Evolutionary conservation across 2,888 invertebrate genomes (phyloP).

Genomic region (Dryobotodes eremita): DNA sequence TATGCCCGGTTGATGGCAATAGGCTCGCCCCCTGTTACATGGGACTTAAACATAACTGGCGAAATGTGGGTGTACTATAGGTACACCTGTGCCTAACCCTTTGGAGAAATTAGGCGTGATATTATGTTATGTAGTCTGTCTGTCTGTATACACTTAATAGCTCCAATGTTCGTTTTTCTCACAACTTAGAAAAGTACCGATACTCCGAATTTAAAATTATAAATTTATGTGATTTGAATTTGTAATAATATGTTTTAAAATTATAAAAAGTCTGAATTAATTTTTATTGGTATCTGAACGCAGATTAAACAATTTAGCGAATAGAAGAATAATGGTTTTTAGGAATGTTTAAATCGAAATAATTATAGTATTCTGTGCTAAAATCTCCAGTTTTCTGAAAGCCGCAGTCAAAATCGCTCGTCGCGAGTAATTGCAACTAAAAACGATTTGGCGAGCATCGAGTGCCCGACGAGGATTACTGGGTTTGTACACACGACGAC

Average conservation of each 20-base stretch:
- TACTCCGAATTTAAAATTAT: constrained; percentile 1
- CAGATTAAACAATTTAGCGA: not conserved
- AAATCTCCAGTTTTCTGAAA: constrained; percentile 14
- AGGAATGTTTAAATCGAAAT: not conserved
- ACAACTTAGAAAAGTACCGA: not conserved
- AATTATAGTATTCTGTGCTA: constrained; percentile 9
- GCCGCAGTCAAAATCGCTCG: not conserved
- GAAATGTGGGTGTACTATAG: too few relatives aligned
- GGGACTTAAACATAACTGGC: too few relatives aligned
- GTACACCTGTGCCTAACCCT: too few relatives aligned
- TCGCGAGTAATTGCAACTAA: too few relatives aligned
- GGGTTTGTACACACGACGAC: too few relatives aligned
- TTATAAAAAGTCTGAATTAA: constrained; percentile 36
- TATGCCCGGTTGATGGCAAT: too few relatives aligned
- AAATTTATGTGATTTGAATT: not conserved
- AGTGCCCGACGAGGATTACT: not conserved
- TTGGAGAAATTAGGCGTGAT: too few relatives aligned
- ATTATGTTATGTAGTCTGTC: not conserved
- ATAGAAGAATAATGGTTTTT: not conserved
- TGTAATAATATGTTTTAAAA: constrained; percentile 34
- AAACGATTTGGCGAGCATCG: too few relatives aligned
- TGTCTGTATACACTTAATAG: not conserved
- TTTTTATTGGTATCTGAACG: constrained; percentile 21
- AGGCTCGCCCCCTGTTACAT: too few relatives aligned
- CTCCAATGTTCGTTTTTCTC: constrained; percentile 5